Percentiles rank a stretch among this genome's conserved stretches.
Conservation (phyloP, 2,797 vertebrate genomes). For the Alauda arvensis region DNA sequence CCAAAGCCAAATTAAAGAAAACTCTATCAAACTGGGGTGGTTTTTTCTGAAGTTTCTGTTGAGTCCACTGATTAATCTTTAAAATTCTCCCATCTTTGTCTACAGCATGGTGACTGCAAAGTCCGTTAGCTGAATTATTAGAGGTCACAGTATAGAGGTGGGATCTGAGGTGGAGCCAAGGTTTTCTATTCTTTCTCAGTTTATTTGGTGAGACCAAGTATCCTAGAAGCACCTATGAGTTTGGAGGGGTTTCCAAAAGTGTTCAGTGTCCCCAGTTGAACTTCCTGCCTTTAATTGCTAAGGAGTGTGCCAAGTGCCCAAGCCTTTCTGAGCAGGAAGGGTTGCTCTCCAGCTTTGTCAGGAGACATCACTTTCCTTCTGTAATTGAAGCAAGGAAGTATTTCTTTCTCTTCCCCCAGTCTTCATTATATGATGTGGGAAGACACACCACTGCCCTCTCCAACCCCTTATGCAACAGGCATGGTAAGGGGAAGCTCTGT, state of each 20-base stretch:
- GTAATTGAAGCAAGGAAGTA: neutral
- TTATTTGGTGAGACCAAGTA: neutral
- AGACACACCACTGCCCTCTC: neutral
- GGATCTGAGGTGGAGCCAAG: neutral
- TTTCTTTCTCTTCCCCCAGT: neutral
- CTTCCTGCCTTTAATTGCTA: neutral
- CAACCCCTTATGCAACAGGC: neutral
- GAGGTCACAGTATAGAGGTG: fast-evolving
- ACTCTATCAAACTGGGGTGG: fast-evolving
- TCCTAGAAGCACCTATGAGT: neutral
- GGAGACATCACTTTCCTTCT: neutral
- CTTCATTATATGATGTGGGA: neutral
- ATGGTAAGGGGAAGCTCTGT: neutral
- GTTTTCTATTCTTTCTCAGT: neutral
- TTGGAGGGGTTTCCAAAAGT: neutral
- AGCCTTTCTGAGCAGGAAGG: neutral
- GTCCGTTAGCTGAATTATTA: neutral
- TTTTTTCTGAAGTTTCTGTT: neutral
- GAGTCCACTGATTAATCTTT: neutral
- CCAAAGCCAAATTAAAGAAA: neutral
- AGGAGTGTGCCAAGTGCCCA: neutral
- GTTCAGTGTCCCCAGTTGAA: neutral
- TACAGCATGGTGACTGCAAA: neutral
- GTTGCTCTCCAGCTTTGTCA: neutral
- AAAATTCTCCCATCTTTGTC: neutral